These are phyloP conservation scores for Heliothis peltigera DNA, from an alignment of 2,888 invertebrate species.

Conservation along the genomic window DNA sequence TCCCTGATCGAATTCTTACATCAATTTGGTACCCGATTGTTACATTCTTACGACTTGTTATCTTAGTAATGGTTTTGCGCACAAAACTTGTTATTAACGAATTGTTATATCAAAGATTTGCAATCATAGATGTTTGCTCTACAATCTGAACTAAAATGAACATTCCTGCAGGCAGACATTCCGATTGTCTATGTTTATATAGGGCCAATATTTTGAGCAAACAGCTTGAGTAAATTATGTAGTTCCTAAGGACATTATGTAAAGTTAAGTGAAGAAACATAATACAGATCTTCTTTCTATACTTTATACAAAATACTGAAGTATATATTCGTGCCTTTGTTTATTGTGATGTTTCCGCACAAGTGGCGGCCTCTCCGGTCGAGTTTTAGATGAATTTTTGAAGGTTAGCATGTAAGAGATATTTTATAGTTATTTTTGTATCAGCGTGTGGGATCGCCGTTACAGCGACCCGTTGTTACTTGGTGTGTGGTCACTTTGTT, in stretches of 20 bases:
- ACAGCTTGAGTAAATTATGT: slow-evolving; percentile 38
- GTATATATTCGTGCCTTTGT: slow-evolving; percentile 70
- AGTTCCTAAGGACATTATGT: slow-evolving; percentile 65
- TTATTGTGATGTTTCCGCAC: slow-evolving; percentile 52
- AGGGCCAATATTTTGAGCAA: slow-evolving; percentile 42
- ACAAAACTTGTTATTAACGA: slow-evolving; percentile 26
- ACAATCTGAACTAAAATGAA: slow-evolving; percentile 25
- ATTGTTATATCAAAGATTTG: slow-evolving; percentile 1
- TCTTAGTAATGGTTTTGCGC: slow-evolving; percentile 12
- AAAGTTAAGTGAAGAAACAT: slow-evolving; percentile 28
- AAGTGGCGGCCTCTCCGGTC: slow-evolving; percentile 60
- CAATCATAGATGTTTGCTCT: slow-evolving; percentile 21
- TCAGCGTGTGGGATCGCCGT: slow-evolving; percentile 20
- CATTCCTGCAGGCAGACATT: slow-evolving; percentile 52
- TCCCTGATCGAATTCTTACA: slow-evolving; percentile 5
- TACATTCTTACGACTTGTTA: slow-evolving; percentile 25
- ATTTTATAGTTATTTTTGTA: slow-evolving; percentile 51
- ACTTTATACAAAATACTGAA: slow-evolving; percentile 60
- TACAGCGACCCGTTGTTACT: slow-evolving; percentile 23
- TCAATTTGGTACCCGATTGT: slow-evolving; percentile 22
- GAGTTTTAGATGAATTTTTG: slow-evolving; percentile 70
- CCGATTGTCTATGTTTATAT: slow-evolving; percentile 37
- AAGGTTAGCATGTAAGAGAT: slow-evolving; percentile 67
- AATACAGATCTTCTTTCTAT: slow-evolving; percentile 61
- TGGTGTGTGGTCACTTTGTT: slow-evolving; percentile 29